Base-by-base conservation (phyloP, 92 coral and sea anemone species). In the Hydrozoanthus gracilis region DNA sequence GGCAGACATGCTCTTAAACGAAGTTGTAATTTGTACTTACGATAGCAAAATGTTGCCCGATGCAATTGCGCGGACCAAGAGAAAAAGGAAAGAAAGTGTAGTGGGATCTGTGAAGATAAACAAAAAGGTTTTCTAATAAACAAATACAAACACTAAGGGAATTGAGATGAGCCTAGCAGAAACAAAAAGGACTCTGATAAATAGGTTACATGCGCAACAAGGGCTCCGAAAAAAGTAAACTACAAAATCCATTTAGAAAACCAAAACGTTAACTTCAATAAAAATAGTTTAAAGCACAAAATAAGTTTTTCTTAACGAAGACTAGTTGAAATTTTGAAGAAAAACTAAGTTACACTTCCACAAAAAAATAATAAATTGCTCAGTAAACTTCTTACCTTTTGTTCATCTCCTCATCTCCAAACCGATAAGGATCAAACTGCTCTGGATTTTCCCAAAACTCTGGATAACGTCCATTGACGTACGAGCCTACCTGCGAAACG, bases 31-130 rank as follows among this genome's bases (percentile, higher is more conserved):
- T 45, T 66, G 51, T 14, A 35, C 45, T 72, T 89, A 93, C 96
- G 91, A 78, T 90, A 3, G 98, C 98, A 54, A 95, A 95, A 60
- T 92, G 93, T 79, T 93, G 94, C 48, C 98, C 98, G 66, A 95
- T 93, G 82, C 98, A 95, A 89, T 91, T 95, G 12, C 98, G 89
- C 9, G 98, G 98, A 18, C 98, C 98, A 48, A 94, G 93, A 15
- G 98, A 93, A 86, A 95, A 95, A 45, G 98, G 98, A 39, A 95
- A 95, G 62, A 86, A 90, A 14, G 91, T 88, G 76, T 76, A 92
- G 78, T 86, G 92, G 45, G 93, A 89, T 83, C 92, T 93, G 86
- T 4, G 78, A 74, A 68, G 8, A 50, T 7, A 52, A 62, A 15
- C 45, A 15, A 67, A 69, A 20, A 45, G 47, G 39, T 27, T 27